Evolutionary conservation across 2,888 invertebrate species (phyloP), one percentile per base, ranked within the genome.

Genomic region (Eupithecia subumbrata): DNA sequence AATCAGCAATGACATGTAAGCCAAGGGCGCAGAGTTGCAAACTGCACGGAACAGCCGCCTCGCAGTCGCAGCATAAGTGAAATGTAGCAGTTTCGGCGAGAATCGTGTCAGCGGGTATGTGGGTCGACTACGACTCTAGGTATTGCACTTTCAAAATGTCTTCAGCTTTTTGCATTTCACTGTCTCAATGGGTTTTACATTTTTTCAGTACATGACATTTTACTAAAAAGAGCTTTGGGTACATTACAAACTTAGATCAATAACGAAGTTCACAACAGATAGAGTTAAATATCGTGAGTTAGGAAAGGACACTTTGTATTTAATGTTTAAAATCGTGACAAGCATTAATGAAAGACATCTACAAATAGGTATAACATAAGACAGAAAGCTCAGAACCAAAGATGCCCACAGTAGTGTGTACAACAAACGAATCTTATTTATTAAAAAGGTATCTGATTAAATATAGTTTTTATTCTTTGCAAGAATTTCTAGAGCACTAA

Each of bases 101-200:
- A 75, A 75, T 69, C 73, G 77, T 77, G 77, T 77, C 77, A 77
- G 63, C 72, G 77, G 63, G 22, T 71, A 75, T 70, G 45, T 77
- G 69, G 77, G 77, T 75, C 77, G 48, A 71, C 69, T 40, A 68
- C 66, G 72, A 72, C 71, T 48, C 48, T 48, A 48, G 18, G 71
- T 69, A 71, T 74, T 72, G 72, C 76, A 77, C 77, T 77, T 77
- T 77, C 76, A 76, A 76, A 76, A 72, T 48, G 69, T 74, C 74
- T 76, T 66, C 64, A 34, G 25, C 3, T 60, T 60, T 25, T 60
- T 25, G 64, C 64, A 64, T 34, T 64, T 64, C 64, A 9, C 64
- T 18, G 16, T 64, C 64, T 34, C n/a, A n/a, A n/a, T n/a, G 7
- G 0, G 5, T 60, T 22, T 12, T 14, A 25, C 0, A 60, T 34